Percentiles rank a stretch among this genome's conserved stretches.
These are phyloP conservation scores for Clunio marinus DNA, from an alignment of 2,888 invertebrate species.

Conservation along the genomic window DNA sequence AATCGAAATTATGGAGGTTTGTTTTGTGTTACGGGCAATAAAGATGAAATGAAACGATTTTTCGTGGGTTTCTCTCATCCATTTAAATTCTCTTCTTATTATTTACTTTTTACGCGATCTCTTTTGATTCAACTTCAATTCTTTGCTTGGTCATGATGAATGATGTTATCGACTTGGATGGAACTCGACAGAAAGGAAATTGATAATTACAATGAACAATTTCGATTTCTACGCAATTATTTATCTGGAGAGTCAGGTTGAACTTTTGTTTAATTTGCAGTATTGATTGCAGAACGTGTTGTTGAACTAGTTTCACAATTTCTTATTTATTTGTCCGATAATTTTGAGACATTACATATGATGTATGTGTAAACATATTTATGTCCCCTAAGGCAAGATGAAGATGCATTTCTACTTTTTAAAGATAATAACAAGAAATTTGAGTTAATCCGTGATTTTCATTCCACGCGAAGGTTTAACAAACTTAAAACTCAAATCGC, in stretches of 20 bases:
- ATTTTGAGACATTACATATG: no score
- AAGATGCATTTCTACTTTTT: no score
- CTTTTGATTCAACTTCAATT: neutral
- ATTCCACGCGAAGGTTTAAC: no score
- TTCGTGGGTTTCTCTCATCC: neutral
- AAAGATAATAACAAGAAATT: no score
- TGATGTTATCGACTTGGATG: no score
- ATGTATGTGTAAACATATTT: no score
- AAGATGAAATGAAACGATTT: neutral
- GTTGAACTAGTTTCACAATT: constrained; percentile 10
- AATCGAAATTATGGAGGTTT: neutral
- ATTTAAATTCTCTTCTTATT: neutral
- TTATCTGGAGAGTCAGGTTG: neutral
- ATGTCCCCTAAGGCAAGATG: no score
- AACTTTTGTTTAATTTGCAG: neutral
- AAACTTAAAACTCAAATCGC: no score
- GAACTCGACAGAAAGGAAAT: neutral
- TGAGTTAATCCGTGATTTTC: no score
- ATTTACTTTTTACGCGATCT: neutral
- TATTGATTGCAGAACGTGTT: neutral
- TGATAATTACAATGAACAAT: constrained; percentile 6
- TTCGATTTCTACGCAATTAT: constrained; percentile 6
- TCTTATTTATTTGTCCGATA: no score
- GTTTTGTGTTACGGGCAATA: neutral
- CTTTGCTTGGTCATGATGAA: no score